Evolutionary conservation across 2,797 vertebrate genomes (phyloP).

Genomic region (Arctocebus calabarensis): DNA sequence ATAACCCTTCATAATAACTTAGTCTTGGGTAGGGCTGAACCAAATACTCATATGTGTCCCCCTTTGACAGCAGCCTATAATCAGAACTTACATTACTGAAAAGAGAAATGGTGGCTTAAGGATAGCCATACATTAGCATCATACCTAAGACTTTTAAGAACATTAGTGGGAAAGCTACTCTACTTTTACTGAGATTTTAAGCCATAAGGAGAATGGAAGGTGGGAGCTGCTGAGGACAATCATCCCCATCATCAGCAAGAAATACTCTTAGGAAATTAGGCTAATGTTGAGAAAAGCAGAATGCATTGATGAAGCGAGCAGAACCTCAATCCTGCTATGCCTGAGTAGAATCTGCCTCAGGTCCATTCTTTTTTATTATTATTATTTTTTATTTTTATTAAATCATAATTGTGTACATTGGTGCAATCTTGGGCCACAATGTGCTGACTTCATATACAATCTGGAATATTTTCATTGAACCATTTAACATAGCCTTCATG

Average conservation of each 20-base stretch:
- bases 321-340: neutral
- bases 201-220: neutral
- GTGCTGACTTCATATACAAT: too few species aligned
- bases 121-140: neutral
- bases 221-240: neutral
- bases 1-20: neutral
- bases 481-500: too few species aligned
- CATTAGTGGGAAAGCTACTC: neutral
- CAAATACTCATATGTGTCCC: neutral
- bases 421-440: too few species aligned
- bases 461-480: too few species aligned
- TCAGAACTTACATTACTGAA: neutral
- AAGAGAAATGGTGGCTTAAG: neutral
- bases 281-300: neutral
- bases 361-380: too few species aligned
- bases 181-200: neutral
- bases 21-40: neutral
- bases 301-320: too few species aligned
- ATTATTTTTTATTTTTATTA: too few species aligned
- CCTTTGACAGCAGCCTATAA: neutral
- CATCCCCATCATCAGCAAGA: neutral
- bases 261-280: neutral
- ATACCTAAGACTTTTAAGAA: neutral
- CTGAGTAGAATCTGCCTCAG: neutral
- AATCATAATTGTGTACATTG: too few species aligned